Percentiles rank a stretch among this genome's conserved stretches.
These are phyloP conservation scores for Aplysia californica DNA, from an alignment of 1,140 invertebrate species.

Conservation along the genomic window DNA sequence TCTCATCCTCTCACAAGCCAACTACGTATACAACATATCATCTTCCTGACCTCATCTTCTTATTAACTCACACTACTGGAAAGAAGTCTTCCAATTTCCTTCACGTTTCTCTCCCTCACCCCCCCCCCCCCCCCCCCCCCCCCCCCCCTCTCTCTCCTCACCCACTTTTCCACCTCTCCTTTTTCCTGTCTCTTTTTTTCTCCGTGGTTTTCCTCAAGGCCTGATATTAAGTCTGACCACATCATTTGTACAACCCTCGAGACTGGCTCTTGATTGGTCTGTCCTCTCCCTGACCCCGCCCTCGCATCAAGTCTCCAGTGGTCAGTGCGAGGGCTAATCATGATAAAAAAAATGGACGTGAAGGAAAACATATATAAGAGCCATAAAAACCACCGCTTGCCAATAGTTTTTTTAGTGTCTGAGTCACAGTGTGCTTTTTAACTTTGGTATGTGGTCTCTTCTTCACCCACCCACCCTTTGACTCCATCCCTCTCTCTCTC, in stretches of 20 bases:
- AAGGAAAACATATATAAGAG: too few species aligned
- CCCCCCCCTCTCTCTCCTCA: neutral
- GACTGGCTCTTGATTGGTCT: neutral
- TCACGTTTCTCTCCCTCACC: neutral
- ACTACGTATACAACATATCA: neutral
- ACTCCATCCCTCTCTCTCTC: neutral
- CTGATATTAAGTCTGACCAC: neutral
- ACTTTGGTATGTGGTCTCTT: neutral
- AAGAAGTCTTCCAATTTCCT: neutral
- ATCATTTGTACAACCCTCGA: neutral
- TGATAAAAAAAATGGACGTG: too few species aligned
- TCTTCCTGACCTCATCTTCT: neutral
- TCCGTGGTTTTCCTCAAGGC: neutral
- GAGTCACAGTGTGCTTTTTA: too few species aligned
- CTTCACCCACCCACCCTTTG: neutral
- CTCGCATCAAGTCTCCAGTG: neutral
- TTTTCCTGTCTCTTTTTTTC: slow-evolving; percentile 8
- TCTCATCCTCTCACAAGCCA: neutral
- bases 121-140: neutral
- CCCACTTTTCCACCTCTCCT: neutral
- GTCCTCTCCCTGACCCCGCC: neutral
- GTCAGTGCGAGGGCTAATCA: too few species aligned
- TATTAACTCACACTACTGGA: neutral
- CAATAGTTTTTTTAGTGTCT: too few species aligned
- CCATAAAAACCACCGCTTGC: too few species aligned